Evolutionary conservation across 2,797 vertebrate species (phyloP).

Genomic region (Pangasius larnaudii): DNA sequence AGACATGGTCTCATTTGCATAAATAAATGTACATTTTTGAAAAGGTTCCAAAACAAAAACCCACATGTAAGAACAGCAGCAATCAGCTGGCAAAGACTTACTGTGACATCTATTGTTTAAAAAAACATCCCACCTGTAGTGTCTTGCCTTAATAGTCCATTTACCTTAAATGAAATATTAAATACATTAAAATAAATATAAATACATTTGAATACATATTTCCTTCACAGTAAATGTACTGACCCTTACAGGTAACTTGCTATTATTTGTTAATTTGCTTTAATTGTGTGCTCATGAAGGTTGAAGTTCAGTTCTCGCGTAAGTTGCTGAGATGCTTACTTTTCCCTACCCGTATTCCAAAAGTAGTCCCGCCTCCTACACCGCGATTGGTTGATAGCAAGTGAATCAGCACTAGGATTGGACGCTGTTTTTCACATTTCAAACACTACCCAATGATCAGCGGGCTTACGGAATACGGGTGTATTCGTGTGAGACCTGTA

Average conservation of each 20-base stretch:
- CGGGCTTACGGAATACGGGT: neutral
- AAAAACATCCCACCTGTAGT: neutral
- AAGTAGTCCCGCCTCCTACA: neutral
- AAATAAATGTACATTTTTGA: neutral
- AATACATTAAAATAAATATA: neutral
- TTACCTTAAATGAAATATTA: neutral
- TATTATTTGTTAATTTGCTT: neutral
- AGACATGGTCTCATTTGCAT: neutral
- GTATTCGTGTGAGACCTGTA: neutral
- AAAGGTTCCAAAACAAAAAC: neutral
- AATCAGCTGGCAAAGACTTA: neutral
- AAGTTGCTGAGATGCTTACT: conserved; percentile 1
- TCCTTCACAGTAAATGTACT: neutral
- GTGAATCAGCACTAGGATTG: neutral
- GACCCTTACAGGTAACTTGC: neutral
- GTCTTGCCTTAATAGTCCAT: neutral
- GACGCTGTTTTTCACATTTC: neutral
- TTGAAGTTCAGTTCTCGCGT: neutral
- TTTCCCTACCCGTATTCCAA: neutral
- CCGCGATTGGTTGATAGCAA: neutral
- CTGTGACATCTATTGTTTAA: neutral
- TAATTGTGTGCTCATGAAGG: neutral
- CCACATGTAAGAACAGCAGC: neutral
- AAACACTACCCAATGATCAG: neutral
- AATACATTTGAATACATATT: neutral